Conservation (phyloP, 2,113 vertebrate genomes). For the Mobula birostris region DNA sequence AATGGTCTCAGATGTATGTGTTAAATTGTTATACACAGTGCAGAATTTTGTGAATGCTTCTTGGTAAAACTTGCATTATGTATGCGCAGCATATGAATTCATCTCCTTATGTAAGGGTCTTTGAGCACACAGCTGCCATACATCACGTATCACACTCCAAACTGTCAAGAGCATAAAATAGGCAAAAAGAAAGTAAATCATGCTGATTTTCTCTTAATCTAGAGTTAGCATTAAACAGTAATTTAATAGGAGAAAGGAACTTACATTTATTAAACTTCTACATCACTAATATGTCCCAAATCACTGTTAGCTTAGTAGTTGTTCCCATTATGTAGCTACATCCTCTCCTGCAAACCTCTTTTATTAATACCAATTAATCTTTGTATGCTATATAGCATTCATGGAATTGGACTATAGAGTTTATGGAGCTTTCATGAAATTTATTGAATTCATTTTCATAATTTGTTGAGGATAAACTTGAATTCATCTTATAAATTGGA, state of each 20-base stretch:
- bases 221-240: background rate
- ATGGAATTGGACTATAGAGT: background rate
- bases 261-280: background rate
- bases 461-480: background rate
- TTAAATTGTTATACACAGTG: background rate
- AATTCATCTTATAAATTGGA: background rate
- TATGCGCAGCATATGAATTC: background rate
- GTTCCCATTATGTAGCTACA: background rate
- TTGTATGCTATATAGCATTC: background rate
- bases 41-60: background rate
- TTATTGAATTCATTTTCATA: background rate
- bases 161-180: background rate
- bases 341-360: background rate
- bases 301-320: background rate
- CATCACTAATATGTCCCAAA: background rate
- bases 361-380: background rate
- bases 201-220: background rate
- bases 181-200: background rate
- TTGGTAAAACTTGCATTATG: slow-evolving; percentile 16
- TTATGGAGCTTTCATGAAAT: background rate
- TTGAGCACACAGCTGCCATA: background rate
- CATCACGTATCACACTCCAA: background rate
- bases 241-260: background rate
- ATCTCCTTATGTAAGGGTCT: background rate
- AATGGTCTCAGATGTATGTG: background rate